Conservation (phyloP, 2,797 vertebrate genomes). For the Micromesistius poutassou region DNA sequence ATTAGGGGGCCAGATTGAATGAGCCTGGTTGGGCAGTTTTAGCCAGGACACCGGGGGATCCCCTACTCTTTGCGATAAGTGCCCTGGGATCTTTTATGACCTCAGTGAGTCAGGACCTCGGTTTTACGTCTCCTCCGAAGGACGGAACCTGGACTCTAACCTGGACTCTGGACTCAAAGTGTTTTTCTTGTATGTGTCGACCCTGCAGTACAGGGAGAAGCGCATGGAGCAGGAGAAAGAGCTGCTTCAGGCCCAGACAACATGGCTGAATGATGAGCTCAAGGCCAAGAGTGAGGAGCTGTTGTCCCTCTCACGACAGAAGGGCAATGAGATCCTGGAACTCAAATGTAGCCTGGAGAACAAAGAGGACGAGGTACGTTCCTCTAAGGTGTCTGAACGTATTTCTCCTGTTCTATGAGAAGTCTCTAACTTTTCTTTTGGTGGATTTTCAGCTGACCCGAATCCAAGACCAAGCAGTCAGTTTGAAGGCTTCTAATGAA, state of each 20-base stretch:
- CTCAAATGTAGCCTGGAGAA: constrained; percentile 88
- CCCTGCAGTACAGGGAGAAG: constrained; percentile 86
- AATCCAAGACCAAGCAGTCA: constrained; percentile 84
- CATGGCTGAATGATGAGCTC: constrained; percentile 88
- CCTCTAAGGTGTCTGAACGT: neutral
- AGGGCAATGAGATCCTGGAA: constrained; percentile 90
- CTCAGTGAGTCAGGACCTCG: no score
- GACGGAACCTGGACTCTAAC: no score
- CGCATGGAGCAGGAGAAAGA: constrained; percentile 96
- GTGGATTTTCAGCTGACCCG: constrained; percentile 75
- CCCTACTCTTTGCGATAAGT: no score
- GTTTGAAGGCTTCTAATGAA: constrained; percentile 86
- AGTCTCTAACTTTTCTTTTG: neutral
- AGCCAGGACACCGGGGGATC: no score
- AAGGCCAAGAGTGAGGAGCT: constrained; percentile 93
- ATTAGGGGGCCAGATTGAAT: no score
- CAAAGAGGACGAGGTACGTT: constrained; percentile 87
- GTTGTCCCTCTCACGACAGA: constrained; percentile 84
- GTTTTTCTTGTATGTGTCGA: neutral
- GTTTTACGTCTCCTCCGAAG: no score
- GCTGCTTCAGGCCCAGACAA: constrained; percentile 82
- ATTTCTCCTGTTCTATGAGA: neutral
- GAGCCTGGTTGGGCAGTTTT: no score
- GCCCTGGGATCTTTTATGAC: no score
- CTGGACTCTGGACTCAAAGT: neutral